Percentiles rank a stretch among this genome's conserved stretches.
Conservation (phyloP, 2,113 vertebrate genomes). For the Sciurus niger region DNA sequence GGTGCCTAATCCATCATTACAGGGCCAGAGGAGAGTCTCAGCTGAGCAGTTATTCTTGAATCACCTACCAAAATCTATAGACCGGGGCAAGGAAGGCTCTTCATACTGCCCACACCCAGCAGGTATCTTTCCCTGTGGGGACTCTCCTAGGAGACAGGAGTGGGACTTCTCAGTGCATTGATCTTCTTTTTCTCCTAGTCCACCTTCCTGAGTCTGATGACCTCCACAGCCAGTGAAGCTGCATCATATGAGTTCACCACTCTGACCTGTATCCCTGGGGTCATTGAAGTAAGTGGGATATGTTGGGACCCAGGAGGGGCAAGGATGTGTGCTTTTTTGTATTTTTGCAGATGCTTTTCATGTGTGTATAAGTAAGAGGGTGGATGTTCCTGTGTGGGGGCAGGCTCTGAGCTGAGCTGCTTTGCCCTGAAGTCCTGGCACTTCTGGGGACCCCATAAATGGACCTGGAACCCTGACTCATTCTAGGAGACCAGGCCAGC, state of each 20-base stretch:
- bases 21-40: fast-evolving
- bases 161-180: background rate
- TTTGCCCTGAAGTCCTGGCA: background rate
- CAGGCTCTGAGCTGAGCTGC: background rate
- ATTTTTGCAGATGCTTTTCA: background rate
- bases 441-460: background rate
- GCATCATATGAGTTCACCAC: constrained; percentile 99
- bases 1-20: fast-evolving
- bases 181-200: constrained; percentile 90
- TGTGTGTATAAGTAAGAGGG: fast-evolving
- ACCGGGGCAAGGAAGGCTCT: background rate
- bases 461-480: background rate
- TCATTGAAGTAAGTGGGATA: constrained; percentile 93
- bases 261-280: constrained; percentile 98
- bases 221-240: constrained; percentile 97
- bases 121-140: fast-evolving
- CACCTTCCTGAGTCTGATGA: constrained; percentile 98
- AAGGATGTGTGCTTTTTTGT: fast-evolving
- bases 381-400: no score
- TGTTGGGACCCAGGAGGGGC: fast-evolving
- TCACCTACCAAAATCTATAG: background rate
- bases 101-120: background rate
- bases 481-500: background rate
- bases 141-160: background rate
- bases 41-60: background rate